phyloP scores from a whole-genome alignment of 2,113 vertebrate species.

The Lethenteron reissneri region DNA sequence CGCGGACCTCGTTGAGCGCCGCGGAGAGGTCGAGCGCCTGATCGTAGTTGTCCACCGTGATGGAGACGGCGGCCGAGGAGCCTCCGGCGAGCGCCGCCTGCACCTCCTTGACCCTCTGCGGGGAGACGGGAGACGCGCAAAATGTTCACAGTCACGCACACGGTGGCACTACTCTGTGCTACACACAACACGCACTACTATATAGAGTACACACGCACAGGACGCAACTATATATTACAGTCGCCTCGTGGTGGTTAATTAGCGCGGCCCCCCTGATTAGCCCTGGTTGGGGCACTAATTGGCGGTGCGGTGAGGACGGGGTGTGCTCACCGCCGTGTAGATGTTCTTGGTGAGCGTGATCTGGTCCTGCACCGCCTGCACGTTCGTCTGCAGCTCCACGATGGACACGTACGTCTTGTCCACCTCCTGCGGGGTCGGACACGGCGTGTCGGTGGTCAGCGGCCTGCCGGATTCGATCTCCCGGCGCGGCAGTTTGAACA shows the following conservation, averaged over 20 bases:
- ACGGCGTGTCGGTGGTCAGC: too few species aligned
- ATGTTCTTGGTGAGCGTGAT: conserved; percentile 22
- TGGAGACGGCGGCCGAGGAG: conserved; percentile 21
- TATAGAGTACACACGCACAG: too few species aligned
- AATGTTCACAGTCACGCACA: too few species aligned
- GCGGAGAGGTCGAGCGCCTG: conserved; percentile 20
- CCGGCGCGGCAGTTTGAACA: too few species aligned
- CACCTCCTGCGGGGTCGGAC: conserved; percentile 17
- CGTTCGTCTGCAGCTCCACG: conserved; percentile 20
- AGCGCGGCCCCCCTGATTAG: too few species aligned
- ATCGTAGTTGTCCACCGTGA: conserved; percentile 21
- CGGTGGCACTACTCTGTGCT: too few species aligned
- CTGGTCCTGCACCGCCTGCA: conserved; percentile 20
- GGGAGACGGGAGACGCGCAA: neutral
- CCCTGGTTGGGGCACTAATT: too few species aligned
- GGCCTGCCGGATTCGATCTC: too few species aligned
- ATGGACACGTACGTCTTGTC: conserved; percentile 20
- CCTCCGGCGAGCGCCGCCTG: conserved; percentile 19
- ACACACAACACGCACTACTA: too few species aligned
- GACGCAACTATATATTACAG: too few species aligned
- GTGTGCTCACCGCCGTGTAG: conserved; percentile 19
- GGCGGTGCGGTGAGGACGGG: too few species aligned
- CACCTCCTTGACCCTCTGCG: conserved; percentile 24
- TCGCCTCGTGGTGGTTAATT: too few species aligned
- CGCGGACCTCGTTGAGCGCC: conserved; percentile 18